Evolutionary conservation across 2,797 vertebrate species (phyloP), one percentile per base, ranked within the genome.

Genomic region (Acropternis orthonyx): DNA sequence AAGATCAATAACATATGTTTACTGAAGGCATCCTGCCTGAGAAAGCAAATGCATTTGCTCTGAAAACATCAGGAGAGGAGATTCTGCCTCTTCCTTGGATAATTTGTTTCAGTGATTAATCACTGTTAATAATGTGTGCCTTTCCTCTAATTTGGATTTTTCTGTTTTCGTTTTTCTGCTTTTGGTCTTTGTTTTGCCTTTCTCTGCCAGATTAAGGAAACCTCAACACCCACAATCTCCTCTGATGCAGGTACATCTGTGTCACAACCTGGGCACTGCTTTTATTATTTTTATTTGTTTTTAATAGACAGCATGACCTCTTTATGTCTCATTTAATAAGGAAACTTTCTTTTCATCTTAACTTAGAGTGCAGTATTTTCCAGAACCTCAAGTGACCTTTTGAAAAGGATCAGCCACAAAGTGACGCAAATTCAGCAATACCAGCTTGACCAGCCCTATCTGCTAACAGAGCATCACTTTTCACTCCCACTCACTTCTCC

Each of bases 61-160:
- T 86, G 79, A 72, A 85, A 81, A 55, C 76, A 81, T 84, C 62
- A 84, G 68, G 62, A 88, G 85, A 58, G 65, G 36, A 93, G 66
- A 72, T 72, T 84, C 49, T 74, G n/a, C 32, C 30, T 88, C 76
- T 78, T 86, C 73, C 72, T 76, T 78, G 30, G 55, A 41, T 39
- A 87, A n/a, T 66, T 92, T 93, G 34, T 91, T 93, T 72, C 93
- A 86, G n/a, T 41, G 89, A 95, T 93, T 95, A 95, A 95, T 92
- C 73, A 69, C 73, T 0, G 3, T 89, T 91, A 88, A 75, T 84
- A 89, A 92, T 72, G 55, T 81, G 68, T 83, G 76, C 17, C 54
- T 93, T 88, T 74, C 82, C 72, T 65, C 82, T 91, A n/a, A 84
- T 92, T 48, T 82, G 55, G 51, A 69, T 71, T 49, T 81, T 77